Percentiles rank a stretch among this genome's conserved stretches.
phyloP scores from a whole-genome alignment of 2,113 vertebrate species.

The Mastomys coucha region DNA sequence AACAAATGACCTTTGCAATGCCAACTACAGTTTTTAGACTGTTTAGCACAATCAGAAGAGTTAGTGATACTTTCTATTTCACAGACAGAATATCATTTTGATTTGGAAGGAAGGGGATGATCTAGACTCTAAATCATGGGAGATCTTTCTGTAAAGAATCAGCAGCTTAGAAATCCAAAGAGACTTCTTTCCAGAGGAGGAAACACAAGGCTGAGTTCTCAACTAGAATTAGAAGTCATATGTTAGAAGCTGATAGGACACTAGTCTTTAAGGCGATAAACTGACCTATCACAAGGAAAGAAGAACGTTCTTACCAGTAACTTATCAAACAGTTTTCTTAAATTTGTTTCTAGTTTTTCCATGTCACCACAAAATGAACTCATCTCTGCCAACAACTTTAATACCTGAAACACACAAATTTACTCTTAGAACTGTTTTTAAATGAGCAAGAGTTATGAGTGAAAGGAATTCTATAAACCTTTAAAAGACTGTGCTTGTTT shows the following conservation, averaged over 20 bases:
- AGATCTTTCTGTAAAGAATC: slow-evolving; percentile 35
- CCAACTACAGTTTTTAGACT: slow-evolving; percentile 37
- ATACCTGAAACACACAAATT: slow-evolving; percentile 88
- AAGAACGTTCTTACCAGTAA: slow-evolving; percentile 92
- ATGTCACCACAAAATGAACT: slow-evolving; percentile 98
- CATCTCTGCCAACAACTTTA: slow-evolving; percentile 99
- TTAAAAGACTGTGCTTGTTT: slow-evolving; percentile 35
- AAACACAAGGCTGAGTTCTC: background rate
- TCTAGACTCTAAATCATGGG: background rate
- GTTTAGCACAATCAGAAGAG: background rate
- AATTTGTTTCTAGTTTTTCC: slow-evolving; percentile 98
- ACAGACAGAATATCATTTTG: background rate
- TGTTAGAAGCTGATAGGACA: background rate
- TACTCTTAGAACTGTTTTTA: slow-evolving; percentile 32
- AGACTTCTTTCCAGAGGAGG: background rate
- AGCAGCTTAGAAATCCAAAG: slow-evolving; percentile 36
- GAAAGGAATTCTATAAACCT: background rate
- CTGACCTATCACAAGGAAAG: background rate
- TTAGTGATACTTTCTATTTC: background rate
- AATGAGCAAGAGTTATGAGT: slow-evolving; percentile 14
- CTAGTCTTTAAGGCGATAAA: background rate
- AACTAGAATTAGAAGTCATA: background rate
- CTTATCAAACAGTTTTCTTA: slow-evolving; percentile 97
- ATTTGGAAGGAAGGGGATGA: slow-evolving; percentile 26
- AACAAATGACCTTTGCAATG: background rate